These are phyloP conservation scores for Apamea crenata DNA, from an alignment of 2,888 invertebrate species.

Conservation along the genomic window DNA sequence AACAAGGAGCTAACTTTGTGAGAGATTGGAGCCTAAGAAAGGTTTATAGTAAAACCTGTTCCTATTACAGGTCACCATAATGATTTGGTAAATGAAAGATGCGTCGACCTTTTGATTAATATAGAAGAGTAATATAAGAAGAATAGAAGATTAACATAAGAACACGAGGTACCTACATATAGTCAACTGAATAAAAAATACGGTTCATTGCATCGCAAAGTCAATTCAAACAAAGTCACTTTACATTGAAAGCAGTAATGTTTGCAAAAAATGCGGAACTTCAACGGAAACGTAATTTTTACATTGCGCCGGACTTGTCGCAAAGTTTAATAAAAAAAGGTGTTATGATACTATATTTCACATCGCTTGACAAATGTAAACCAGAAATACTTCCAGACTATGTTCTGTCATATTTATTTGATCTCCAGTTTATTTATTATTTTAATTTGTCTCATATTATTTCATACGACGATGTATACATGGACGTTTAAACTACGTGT, in stretches of 20 bases:
- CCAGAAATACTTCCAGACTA: constrained; percentile 23
- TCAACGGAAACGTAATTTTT: constrained; percentile 28
- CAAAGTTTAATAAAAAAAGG: not conserved
- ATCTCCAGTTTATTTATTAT: constrained; percentile 37
- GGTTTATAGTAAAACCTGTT: no score
- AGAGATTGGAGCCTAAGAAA: no score
- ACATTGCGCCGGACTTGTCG: not conserved
- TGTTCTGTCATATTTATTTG: constrained; percentile 44
- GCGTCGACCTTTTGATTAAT: not conserved
- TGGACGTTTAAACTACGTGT: constrained; percentile 31
- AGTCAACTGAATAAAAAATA: not conserved
- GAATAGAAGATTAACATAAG: not conserved
- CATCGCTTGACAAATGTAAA: constrained; percentile 12
- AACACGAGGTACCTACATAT: no score
- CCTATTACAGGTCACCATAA: no score
- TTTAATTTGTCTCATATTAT: constrained; percentile 47
- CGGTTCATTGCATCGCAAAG: not conserved
- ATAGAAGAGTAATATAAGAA: no score
- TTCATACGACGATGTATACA: constrained; percentile 21
- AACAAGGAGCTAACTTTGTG: no score
- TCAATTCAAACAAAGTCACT: not conserved
- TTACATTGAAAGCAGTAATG: not conserved
- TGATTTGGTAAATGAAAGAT: not conserved
- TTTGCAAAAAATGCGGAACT: constrained; percentile 27
- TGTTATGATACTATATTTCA: constrained; percentile 13